These are phyloP conservation scores for Drosophila ficusphila DNA, from an alignment of 1,140 invertebrate species.

Conservation along the genomic window DNA sequence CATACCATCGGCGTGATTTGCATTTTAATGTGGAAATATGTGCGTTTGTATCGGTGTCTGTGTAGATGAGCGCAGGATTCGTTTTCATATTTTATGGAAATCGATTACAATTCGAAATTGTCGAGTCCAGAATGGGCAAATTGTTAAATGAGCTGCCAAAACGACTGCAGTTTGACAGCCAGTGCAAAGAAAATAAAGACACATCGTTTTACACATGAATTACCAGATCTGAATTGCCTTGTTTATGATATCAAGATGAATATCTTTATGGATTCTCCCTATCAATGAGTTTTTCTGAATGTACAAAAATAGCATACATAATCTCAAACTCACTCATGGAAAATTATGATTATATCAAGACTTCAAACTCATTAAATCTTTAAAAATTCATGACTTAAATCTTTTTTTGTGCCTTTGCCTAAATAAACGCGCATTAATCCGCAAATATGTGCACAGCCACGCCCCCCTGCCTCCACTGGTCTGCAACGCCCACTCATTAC, in stretches of 20 bases:
- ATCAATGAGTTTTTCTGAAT: not conserved
- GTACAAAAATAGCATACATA: not conserved
- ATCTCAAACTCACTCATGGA: not conserved
- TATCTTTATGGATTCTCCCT: too few species aligned
- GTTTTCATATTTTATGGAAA: constrained; percentile 51
- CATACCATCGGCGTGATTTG: constrained; percentile 64
- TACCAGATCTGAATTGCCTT: not conserved
- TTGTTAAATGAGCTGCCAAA: constrained; percentile 76
- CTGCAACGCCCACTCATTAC: constrained; percentile 36
- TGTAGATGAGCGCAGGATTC: constrained; percentile 30
- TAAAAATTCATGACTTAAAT: not conserved
- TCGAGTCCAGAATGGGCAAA: constrained; percentile 41
- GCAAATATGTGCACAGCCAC: constrained; percentile 16
- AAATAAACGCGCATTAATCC: constrained; percentile 15
- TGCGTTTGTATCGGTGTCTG: constrained; percentile 32
- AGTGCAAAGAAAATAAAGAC: not conserved
- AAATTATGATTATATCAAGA: not conserved
- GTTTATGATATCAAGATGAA: not conserved
- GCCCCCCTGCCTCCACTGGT: constrained; percentile 1
- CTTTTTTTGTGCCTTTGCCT: not conserved
- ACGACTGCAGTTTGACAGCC: constrained; percentile 57
- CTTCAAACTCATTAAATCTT: not conserved
- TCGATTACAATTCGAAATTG: constrained; percentile 41
- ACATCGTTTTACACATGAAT: not conserved
- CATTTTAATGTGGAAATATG: constrained; percentile 69